Base-by-base conservation (phyloP, 2,888 invertebrate genomes). In the Aphidius colemani region DNA sequence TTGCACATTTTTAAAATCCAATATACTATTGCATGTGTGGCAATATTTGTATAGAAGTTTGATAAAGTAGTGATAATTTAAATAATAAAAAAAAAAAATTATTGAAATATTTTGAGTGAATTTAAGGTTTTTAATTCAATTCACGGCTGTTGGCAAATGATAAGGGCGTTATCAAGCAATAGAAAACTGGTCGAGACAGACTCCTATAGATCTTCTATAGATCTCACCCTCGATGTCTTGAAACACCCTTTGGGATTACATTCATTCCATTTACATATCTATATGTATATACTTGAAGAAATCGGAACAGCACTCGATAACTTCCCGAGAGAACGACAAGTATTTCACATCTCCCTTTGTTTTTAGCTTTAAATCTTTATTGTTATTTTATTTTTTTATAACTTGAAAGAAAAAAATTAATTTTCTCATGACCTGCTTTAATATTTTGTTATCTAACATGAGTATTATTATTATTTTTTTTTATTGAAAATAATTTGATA, bases 251-350 rank as follows among this genome's bases (percentile, higher is more conserved):
- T 50, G 53, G 46, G 77, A 77, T 78, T 75, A 76, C 70, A 70
- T 71, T 67, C 73, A 75, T 70, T 62, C 69, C 68, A 70, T 58
- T 39, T 49, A 48, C 49, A 9, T 40, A 40, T 70, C 74, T 73
- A 78, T 78, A 78, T 78, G 75, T 77, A 78, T 78, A 76, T 65
- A 75, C 72, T 71, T 46, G 41, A 41, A 49, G 57, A 46, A 59
- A 45, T 45, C 11, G 53, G 30, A 30, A 30, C 30, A 30, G 30
- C 30, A 30, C 30, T 30, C 30, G 30, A 30, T 30, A 30, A 30
- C 30, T 30, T 30, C 30, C 30, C 30, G 30, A 30, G 30, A 30
- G 30, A 30, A 30, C 5, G 5, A 30, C 5, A 30, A 30, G 30
- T 30, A 30, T 30, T 30, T 30, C 30, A 18, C 13, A 18, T 18